Conservation (phyloP, 2,888 invertebrate genomes). For the Tinea pellionella region DNA sequence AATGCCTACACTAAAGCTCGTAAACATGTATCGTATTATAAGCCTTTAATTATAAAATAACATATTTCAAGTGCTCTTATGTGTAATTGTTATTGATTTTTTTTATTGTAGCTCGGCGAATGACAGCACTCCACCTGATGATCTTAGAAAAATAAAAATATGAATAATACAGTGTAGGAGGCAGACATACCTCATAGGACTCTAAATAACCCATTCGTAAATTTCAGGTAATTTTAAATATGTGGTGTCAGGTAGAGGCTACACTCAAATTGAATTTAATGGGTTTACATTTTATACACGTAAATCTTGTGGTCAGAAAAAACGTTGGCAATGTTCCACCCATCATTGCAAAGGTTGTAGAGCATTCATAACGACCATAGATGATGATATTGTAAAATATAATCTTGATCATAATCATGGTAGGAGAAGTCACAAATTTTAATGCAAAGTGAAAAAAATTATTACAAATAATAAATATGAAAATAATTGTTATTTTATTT, state of each 20-base stretch:
- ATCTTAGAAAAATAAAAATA: too few relatives aligned
- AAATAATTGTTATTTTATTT: too few relatives aligned
- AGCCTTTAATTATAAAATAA: too few relatives aligned
- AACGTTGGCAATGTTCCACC: background rate
- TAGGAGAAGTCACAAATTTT: background rate
- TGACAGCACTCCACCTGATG: too few relatives aligned
- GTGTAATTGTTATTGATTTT: too few relatives aligned
- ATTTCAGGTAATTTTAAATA: background rate
- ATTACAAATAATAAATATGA: too few relatives aligned
- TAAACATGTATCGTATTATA: too few relatives aligned
- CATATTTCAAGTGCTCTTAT: too few relatives aligned
- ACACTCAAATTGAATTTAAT: background rate
- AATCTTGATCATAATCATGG: background rate
- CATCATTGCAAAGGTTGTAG: background rate
- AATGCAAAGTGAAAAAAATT: background rate
- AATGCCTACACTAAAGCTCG: too few relatives aligned
- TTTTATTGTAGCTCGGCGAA: too few relatives aligned
- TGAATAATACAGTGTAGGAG: too few relatives aligned
- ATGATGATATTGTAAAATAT: slow-evolving; percentile 4
- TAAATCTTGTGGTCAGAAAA: background rate
- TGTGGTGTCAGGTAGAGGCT: background rate
- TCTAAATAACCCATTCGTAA: background rate
- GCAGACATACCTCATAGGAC: too few relatives aligned
- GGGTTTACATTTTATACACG: slow-evolving; percentile 1
- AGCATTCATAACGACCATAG: slow-evolving; percentile 9